Percentiles rank a stretch among this genome's conserved stretches.
Evolutionary conservation across 2,888 invertebrate species (phyloP).

Genomic region (Dolichomitus sp.): DNA sequence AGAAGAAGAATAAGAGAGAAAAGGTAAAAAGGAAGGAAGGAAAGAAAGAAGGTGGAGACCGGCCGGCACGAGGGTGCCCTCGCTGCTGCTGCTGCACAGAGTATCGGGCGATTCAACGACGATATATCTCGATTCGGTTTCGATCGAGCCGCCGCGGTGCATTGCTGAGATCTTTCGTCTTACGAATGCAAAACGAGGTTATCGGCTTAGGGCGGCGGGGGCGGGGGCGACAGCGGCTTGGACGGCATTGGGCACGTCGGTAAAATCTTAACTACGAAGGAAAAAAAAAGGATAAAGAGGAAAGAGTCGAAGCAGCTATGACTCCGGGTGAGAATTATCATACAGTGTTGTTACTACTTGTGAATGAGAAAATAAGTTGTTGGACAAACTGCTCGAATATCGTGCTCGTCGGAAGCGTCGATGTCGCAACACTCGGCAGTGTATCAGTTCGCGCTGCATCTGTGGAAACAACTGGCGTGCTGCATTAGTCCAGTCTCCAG

Average conservation of each 20-base stretch:
- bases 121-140: constrained; percentile 25
- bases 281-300: background rate
- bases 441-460: constrained; percentile 16
- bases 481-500: constrained; percentile 4
- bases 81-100: background rate
- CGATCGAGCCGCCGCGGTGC: constrained; percentile 39
- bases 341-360: constrained; percentile 1
- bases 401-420: constrained; percentile 17
- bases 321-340: constrained; percentile 45
- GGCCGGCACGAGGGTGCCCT: constrained; percentile 22
- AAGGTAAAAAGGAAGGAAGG: background rate
- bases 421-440: constrained; percentile 25
- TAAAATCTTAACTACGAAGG: background rate
- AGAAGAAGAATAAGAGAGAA: constrained; percentile 40
- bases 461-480: constrained; percentile 18
- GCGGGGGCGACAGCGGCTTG: too few species aligned
- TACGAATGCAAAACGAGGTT: constrained; percentile 20
- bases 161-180: background rate
- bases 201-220: background rate
- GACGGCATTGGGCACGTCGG: background rate
- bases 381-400: background rate
- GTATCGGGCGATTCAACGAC: background rate
- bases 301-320: constrained; percentile 19
- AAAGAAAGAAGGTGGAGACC: constrained; percentile 20
- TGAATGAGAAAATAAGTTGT: constrained; percentile 24